Base-by-base conservation (phyloP, 2,113 vertebrate genomes). In the Aptenodytes forsteri region DNA sequence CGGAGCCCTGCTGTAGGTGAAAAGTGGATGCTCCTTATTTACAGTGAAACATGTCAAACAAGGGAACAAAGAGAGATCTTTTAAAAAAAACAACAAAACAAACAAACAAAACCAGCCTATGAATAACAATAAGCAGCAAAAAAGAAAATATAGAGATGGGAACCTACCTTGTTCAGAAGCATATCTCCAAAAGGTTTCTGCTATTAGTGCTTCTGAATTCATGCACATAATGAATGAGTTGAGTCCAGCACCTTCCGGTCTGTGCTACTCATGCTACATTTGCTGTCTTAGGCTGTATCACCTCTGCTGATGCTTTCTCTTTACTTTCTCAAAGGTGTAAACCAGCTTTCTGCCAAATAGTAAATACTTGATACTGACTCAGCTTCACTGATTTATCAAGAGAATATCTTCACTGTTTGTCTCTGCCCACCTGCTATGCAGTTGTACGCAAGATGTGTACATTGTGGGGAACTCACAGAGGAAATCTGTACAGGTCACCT, bases 1-100 rank as follows among this genome's bases (percentile, higher is more conserved):
- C 1, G 86, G 92, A 95, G 79, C 66, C 91, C 83, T 94, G 97
- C 83, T 81, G 97, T 93, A 97, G 83, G 94, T 91, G 90, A 83
- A 95, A 91, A 97, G 88, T 87, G 84, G 62, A 61, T 95, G 19
- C 15, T 91, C 84, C 73, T 83, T 94, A 40, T 56, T 86, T 86
- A 95, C 58, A 83, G 61, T 52, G 93, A 89, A 92, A 16, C 32
- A 17, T 95, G 89, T 93, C 62, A 80, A 89, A 83, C 38, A 87
- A 83, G n/a, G 40, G 42, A 83, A 67, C 58, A 56, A n/a, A 72
- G n/a, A 25, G 3, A 29, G 27, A 65, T 76, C 54, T 89, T 58
- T 46, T 23, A 9, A 10, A 85, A 81, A 81, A 76, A 78, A 11
- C 4, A 44, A 23, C 10, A 70, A 40, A 36, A 59, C 56, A 59